Conservation (phyloP, 2,888 invertebrate genomes). For the Acanthosepion lycidas region DNA sequence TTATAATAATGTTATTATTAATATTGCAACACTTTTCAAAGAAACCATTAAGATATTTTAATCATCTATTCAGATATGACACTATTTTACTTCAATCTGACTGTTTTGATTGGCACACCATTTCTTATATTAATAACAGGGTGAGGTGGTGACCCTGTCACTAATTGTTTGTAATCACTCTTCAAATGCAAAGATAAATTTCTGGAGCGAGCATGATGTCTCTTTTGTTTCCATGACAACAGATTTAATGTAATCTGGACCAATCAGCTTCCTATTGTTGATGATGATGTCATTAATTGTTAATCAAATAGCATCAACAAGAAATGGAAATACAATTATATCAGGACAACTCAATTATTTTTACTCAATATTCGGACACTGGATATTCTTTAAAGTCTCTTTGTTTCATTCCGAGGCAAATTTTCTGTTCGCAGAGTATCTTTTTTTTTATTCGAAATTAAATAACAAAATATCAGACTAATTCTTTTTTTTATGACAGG, state of each 20-base stretch:
- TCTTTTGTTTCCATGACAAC: not conserved
- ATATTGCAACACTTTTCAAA: no score
- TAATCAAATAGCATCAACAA: not conserved
- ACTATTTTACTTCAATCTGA: not conserved
- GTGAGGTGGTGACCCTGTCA: not conserved
- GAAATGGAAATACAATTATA: not conserved
- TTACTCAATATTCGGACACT: not conserved
- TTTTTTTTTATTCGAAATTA: not conserved
- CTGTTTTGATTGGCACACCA: not conserved
- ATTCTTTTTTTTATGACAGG: no score
- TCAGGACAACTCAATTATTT: not conserved
- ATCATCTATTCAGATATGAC: no score
- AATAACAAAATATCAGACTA: no score
- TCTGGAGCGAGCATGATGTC: not conserved
- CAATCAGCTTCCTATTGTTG: not conserved
- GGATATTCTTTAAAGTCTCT: not conserved
- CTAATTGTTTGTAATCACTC: not conserved
- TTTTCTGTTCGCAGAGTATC: not conserved
- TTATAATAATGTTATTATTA: no score
- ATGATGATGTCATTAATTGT: not conserved
- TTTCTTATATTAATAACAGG: not conserved
- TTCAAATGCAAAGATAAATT: not conserved
- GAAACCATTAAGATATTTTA: no score
- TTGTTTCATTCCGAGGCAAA: not conserved
- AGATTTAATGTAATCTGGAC: not conserved